Percentiles rank a stretch among this genome's conserved stretches.
These are phyloP conservation scores for Eidolon dupreanum DNA, from an alignment of 2,797 vertebrate species.

Conservation along the genomic window DNA sequence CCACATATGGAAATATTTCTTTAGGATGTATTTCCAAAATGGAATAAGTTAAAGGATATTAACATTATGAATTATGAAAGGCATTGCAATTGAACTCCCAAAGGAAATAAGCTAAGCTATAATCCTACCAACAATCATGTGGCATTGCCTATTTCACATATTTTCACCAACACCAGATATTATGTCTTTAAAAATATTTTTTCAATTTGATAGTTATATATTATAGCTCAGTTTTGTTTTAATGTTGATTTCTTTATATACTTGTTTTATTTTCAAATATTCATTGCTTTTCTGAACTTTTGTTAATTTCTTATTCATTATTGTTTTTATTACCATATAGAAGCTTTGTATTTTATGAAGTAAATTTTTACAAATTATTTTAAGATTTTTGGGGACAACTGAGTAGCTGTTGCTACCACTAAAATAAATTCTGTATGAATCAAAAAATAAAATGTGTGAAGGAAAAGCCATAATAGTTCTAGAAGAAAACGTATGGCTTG, in stretches of 20 bases:
- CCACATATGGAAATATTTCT: not conserved
- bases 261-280: conserved; percentile 33
- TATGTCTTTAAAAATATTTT: conserved; percentile 23
- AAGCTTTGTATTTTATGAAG: not conserved
- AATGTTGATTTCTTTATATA: not conserved
- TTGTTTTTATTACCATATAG: not conserved
- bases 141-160: not conserved
- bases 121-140: not conserved
- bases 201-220: not conserved
- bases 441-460: not conserved
- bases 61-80: conserved; percentile 20
- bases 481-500: not conserved
- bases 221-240: not conserved
- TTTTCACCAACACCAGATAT: not conserved
- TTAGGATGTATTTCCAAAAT: conserved; percentile 10
- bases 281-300: not conserved
- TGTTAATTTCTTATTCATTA: not conserved
- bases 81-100: not conserved
- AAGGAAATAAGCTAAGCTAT: not conserved
- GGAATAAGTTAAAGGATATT: not conserved
- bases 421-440: conserved; percentile 28
- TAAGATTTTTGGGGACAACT: not conserved
- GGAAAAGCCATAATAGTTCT: not conserved
- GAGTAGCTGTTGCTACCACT: not conserved
- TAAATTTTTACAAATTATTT: conserved; percentile 9